These are phyloP conservation scores for Eristalinus aeneus DNA, from an alignment of 2,888 invertebrate species.

Conservation along the genomic window DNA sequence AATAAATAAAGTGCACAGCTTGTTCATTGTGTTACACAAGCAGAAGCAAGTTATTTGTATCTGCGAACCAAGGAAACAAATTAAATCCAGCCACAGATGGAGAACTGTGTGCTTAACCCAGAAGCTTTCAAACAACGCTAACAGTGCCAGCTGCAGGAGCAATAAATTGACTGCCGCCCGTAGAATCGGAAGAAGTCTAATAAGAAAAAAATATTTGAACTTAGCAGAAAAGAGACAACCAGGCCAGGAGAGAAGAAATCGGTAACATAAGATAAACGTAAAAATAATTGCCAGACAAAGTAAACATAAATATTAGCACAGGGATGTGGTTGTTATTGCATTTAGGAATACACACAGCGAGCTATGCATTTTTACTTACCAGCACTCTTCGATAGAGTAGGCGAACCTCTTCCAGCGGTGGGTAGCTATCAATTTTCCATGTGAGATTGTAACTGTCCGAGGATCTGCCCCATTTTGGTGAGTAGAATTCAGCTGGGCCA, in stretches of 20 bases:
- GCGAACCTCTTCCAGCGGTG: slow-evolving; percentile 86
- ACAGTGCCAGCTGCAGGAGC: slow-evolving; percentile 38
- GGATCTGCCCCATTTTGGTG: slow-evolving; percentile 84
- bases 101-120: slow-evolving; percentile 25
- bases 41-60: slow-evolving; percentile 12
- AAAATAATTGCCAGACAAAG: slow-evolving; percentile 37
- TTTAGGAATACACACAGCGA: background rate
- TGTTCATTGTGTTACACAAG: background rate
- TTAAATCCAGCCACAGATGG: slow-evolving; percentile 31
- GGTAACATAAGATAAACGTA: slow-evolving; percentile 27
- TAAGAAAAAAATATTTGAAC: background rate
- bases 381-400: slow-evolving; percentile 86
- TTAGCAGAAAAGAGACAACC: background rate
- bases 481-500: slow-evolving; percentile 86
- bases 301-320: slow-evolving; percentile 38
- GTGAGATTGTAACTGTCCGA: slow-evolving; percentile 85
- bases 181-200: background rate
- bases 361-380: slow-evolving; percentile 79
- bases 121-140: slow-evolving; percentile 15
- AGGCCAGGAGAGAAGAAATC: slow-evolving; percentile 5
- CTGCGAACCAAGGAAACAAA: slow-evolving; percentile 27
- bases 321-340: slow-evolving; percentile 17
- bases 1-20: background rate
- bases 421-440: slow-evolving; percentile 88
- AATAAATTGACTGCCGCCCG: slow-evolving; percentile 41